A percentile compares a stretch with the other conserved stretches of the same genome.
Conservation (phyloP, 2,888 invertebrate genomes). For the Melolontha melolontha region DNA sequence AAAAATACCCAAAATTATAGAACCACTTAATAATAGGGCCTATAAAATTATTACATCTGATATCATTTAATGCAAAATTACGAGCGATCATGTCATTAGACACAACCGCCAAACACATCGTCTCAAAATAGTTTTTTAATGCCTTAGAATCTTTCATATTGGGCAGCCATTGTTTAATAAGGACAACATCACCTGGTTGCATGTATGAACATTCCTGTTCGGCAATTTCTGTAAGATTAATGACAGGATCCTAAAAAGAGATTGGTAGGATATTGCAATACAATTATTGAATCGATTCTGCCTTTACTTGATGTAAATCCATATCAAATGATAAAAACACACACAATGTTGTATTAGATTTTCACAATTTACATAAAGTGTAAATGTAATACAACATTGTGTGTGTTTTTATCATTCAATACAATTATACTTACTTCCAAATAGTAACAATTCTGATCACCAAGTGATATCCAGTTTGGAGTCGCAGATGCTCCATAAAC, state of each 20-base stretch:
- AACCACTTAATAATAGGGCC: slow-evolving; percentile 73
- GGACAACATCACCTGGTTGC: slow-evolving; percentile 57
- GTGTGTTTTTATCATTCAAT: too few species aligned
- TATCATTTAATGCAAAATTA: slow-evolving; percentile 69
- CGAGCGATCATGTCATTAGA: slow-evolving; percentile 68
- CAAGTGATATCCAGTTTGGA: slow-evolving; percentile 60
- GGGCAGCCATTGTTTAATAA: slow-evolving; percentile 59
- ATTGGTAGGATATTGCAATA: slow-evolving; percentile 8
- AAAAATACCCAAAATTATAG: slow-evolving; percentile 71
- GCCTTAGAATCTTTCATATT: slow-evolving; percentile 54
- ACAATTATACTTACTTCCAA: slow-evolving; percentile 57
- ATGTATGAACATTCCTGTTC: slow-evolving; percentile 54
- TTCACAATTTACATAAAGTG: too few species aligned
- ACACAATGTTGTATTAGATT: too few species aligned
- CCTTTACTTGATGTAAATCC: too few species aligned
- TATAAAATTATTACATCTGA: slow-evolving; percentile 70
- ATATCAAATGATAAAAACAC: too few species aligned
- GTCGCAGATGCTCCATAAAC: slow-evolving; percentile 59
- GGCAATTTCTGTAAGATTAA: slow-evolving; percentile 56
- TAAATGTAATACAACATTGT: too few species aligned
- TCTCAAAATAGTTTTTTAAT: slow-evolving; percentile 58
- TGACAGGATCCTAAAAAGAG: slow-evolving; percentile 48
- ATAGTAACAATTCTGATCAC: slow-evolving; percentile 57
- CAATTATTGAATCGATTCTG: too few species aligned
- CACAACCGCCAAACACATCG: slow-evolving; percentile 66